Conservation (phyloP, 2,888 invertebrate genomes). For the Xylophagus ater region DNA sequence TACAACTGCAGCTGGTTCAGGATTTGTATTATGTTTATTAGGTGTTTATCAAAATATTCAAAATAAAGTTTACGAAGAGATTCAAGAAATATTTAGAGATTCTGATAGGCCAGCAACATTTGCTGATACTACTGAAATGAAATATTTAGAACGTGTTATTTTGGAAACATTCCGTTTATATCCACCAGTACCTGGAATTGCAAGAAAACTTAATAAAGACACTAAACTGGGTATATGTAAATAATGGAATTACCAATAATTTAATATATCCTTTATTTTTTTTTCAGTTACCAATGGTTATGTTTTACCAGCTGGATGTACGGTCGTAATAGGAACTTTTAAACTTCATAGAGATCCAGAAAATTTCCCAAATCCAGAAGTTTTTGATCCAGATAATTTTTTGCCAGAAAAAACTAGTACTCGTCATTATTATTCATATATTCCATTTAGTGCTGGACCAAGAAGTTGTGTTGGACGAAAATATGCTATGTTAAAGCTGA, state of each 20-base stretch:
- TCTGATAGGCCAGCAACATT: slow-evolving; percentile 66
- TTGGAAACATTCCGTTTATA: slow-evolving; percentile 67
- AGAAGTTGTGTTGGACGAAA: slow-evolving; percentile 71
- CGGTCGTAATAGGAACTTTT: slow-evolving; percentile 54
- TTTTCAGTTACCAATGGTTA: slow-evolving; percentile 49
- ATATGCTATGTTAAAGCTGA: slow-evolving; percentile 68
- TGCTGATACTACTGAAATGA: slow-evolving; percentile 68
- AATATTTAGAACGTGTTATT: slow-evolving; percentile 67
- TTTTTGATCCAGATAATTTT: slow-evolving; percentile 70
- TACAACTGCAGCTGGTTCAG: slow-evolving; percentile 76
- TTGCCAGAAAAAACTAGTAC: slow-evolving; percentile 61
- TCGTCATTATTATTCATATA: slow-evolving; percentile 67
- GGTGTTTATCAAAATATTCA: slow-evolving; percentile 74
- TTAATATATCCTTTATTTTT: too few relatives aligned
- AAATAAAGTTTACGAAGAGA: slow-evolving; percentile 58
- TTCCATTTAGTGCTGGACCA: slow-evolving; percentile 73
- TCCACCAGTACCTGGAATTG: slow-evolving; percentile 70
- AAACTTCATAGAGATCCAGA: slow-evolving; percentile 55
- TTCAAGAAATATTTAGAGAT: slow-evolving; percentile 65
- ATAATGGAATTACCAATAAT: too few relatives aligned
- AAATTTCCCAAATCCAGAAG: slow-evolving; percentile 56
- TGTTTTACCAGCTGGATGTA: slow-evolving; percentile 56
- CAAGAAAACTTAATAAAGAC: slow-evolving; percentile 57
- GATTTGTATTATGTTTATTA: slow-evolving; percentile 73
- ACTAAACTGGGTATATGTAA: too few relatives aligned